Percentiles rank a stretch among this genome's conserved stretches.
These are phyloP conservation scores for Anarrhichthys ocellatus DNA, from an alignment of 2,113 vertebrate genomes.

Conservation along the genomic window DNA sequence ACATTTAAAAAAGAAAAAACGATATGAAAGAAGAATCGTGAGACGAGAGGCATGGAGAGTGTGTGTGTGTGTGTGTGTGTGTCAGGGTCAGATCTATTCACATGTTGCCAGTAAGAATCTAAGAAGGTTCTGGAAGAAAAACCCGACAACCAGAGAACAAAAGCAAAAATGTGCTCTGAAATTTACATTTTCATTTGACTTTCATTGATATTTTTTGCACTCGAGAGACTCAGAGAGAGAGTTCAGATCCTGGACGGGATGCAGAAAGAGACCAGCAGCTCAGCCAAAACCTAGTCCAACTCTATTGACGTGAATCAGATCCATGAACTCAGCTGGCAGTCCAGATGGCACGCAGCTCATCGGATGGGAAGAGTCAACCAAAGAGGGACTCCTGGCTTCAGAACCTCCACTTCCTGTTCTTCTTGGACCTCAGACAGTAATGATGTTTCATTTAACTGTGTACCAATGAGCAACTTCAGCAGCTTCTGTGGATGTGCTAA, in stretches of 20 bases:
- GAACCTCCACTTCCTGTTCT: no score
- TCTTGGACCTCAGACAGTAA: not conserved
- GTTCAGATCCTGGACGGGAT: not conserved
- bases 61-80: not conserved
- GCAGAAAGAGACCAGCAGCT: not conserved
- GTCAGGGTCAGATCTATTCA: conserved; percentile 24
- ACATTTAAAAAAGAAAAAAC: no score
- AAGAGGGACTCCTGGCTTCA: not conserved
- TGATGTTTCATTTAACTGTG: not conserved
- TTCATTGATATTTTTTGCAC: not conserved
- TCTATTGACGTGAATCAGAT: not conserved
- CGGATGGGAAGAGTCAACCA: not conserved
- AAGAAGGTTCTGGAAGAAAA: not conserved
- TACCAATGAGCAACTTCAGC: not conserved
- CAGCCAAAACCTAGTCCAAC: not conserved
- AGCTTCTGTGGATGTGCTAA: not conserved
- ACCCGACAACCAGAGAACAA: conserved; percentile 2
- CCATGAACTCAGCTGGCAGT: not conserved
- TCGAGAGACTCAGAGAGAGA: not conserved
- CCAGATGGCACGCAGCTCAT: not conserved
- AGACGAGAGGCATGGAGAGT: not conserved
- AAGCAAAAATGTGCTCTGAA: not conserved
- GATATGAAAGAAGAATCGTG: not conserved
- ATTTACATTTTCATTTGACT: not conserved
- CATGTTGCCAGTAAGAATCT: not conserved